Evolutionary conservation across 2,797 vertebrate genomes (phyloP), one percentile per base, ranked within the genome.

Genomic region (Sparus aurata): DNA sequence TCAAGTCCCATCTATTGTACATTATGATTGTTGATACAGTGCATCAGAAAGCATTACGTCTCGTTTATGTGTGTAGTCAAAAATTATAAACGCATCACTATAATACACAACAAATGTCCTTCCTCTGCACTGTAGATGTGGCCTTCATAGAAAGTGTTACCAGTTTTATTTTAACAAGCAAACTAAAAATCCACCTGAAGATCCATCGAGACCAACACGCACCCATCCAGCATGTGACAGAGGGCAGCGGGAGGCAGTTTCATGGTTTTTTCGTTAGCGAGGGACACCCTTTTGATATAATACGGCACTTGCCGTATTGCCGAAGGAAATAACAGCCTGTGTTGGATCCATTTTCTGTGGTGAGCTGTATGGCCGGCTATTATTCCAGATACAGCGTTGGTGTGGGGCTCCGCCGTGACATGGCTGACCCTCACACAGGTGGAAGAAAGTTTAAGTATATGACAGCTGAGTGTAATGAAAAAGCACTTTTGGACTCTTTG

Each of bases 401-500:
- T 65, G 70, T 65, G 80, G 65, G 63, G 73, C 80, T 80, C 75
- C 47, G 49, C 78, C 38, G 85, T 66, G 84, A 84, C 88, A 88
- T 50, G 61, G 47, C 77, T 89, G 90, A 93, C 90, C 92, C 91
- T 84, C 73, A 57, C 72, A 82, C 78, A 86, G 85, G 84, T 88
- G 87, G 84, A 86, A 79, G 77, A 84, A 89, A 87, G 85, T 90
- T 90, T 88, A 91, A 86, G 86, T 83, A 75, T 90, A 87, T 88
- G 90, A 88, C 91, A 90, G 93, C 87, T 57, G 77, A 89, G 87
- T 91, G 90, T 94, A 93, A 95, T 95, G 93, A 95, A 96, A 95
- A 95, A 95, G 88, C 95, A 94, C 94, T 95, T 94, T 94, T 93
- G 92, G 92, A 92, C 91, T 90, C 91, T 92, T 94, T 94, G 92